Evolutionary conservation across 2,888 invertebrate genomes (phyloP).

Genomic region (Peribatodes rhomboidaria): DNA sequence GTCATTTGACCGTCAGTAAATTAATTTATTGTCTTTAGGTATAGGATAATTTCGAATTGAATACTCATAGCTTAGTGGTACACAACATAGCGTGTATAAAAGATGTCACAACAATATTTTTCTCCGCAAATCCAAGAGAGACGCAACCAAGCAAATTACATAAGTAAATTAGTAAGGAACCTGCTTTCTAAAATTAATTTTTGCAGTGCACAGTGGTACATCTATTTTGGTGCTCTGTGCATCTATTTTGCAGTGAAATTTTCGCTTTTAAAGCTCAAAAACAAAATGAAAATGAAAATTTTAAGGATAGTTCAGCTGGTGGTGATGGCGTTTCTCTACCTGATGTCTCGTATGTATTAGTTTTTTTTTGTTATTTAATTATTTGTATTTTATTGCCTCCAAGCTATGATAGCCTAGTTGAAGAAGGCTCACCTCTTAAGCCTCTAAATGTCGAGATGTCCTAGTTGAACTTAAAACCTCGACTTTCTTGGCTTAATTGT

Average conservation of each 20-base stretch:
- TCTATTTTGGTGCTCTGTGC: neutral
- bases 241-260: conserved; percentile 1
- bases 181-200: neutral
- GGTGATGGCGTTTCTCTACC: neutral
- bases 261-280: neutral
- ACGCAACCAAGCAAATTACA: no score
- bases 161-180: no score
- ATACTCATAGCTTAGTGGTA: no score
- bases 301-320: neutral
- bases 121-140: neutral
- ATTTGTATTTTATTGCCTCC: neutral
- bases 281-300: neutral
- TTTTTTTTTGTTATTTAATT: neutral
- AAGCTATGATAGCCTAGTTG: no score
- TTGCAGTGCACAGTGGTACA: neutral
- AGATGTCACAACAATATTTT: neutral
- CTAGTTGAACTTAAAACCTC: no score
- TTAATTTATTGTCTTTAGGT: no score
- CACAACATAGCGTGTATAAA: neutral
- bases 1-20: no score
- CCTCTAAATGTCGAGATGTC: no score
- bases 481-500: no score
- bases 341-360: neutral
- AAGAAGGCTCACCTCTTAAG: no score
- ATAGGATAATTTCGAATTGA: no score